phyloP scores from a whole-genome alignment of 2,797 vertebrate genomes.

The Furcifer pardalis region DNA sequence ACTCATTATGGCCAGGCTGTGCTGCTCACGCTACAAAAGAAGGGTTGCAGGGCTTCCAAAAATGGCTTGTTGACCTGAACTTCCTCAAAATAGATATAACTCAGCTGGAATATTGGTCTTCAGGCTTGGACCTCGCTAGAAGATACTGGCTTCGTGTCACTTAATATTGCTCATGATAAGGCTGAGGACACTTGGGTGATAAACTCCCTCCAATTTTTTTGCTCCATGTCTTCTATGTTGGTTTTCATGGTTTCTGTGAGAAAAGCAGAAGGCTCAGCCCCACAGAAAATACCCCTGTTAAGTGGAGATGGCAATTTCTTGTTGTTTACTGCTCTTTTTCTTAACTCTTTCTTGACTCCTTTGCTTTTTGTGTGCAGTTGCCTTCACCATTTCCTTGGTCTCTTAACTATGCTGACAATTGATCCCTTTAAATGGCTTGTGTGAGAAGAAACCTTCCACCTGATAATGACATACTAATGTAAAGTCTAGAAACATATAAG shows the following conservation, averaged over 20 bases:
- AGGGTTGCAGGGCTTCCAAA: neutral
- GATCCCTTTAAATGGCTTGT: too few species aligned
- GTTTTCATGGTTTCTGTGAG: neutral
- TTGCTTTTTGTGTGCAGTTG: too few species aligned
- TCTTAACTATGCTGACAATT: neutral
- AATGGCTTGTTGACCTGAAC: neutral
- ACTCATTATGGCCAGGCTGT: neutral
- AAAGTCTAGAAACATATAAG: neutral
- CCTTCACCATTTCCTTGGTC: too few species aligned
- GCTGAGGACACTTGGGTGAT: neutral
- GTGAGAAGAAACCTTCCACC: neutral
- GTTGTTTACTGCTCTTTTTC: neutral
- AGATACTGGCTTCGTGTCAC: neutral
- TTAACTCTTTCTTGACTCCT: neutral
- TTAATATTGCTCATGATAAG: neutral
- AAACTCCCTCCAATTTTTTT: too few species aligned
- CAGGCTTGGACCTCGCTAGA: neutral
- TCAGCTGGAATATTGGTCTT: neutral
- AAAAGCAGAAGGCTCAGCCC: neutral
- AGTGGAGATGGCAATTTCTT: neutral
- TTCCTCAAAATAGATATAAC: neutral
- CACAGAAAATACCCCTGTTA: neutral
- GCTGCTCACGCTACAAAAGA: neutral
- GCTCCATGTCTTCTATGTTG: neutral
- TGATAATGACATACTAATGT: neutral